A percentile compares a stretch with the other conserved stretches of the same genome.
Conservation (phyloP, 2,888 invertebrate genomes). For the Erebia epiphron region DNA sequence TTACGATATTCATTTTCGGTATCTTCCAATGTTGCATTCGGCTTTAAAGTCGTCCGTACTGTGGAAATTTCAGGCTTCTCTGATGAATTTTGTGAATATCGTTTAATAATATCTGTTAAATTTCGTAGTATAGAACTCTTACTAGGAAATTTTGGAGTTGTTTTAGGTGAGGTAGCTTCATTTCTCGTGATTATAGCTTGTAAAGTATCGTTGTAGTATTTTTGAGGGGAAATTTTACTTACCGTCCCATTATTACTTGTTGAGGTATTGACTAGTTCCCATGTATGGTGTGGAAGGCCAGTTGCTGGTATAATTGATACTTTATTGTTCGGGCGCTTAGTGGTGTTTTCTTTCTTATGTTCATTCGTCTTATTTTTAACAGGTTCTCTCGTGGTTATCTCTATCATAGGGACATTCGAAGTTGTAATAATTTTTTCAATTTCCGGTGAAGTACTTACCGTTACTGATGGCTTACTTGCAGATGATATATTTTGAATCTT, state of each 20-base stretch:
- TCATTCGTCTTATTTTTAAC: slow-evolving; percentile 39
- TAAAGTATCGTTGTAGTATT: slow-evolving; percentile 84
- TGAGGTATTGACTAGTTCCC: slow-evolving; percentile 84
- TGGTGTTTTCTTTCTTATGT: slow-evolving; percentile 60
- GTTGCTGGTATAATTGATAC: slow-evolving; percentile 75
- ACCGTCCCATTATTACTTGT: slow-evolving; percentile 69
- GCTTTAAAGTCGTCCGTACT: slow-evolving; percentile 42
- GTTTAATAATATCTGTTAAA: slow-evolving; percentile 85
- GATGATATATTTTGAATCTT: slow-evolving; percentile 60
- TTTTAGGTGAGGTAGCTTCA: slow-evolving; percentile 70
- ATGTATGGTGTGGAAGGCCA: slow-evolving; percentile 70
- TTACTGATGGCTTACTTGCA: slow-evolving; percentile 40
- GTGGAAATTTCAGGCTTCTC: slow-evolving; percentile 50
- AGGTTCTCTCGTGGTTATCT: slow-evolving; percentile 30
- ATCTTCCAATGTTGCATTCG: slow-evolving; percentile 41
- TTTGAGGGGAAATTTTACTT: slow-evolving; percentile 73
- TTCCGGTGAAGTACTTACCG: slow-evolving; percentile 40
- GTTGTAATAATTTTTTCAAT: slow-evolving; percentile 36
- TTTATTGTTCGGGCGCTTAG: slow-evolving; percentile 73
- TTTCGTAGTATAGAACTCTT: slow-evolving; percentile 81
- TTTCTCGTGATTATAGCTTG: slow-evolving; percentile 85
- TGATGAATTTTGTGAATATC: slow-evolving; percentile 81
- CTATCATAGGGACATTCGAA: slow-evolving; percentile 40
- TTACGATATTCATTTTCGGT: slow-evolving; percentile 57
- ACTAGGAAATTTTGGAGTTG: slow-evolving; percentile 70